phyloP scores from a whole-genome alignment of 1,140 invertebrate genomes.

The honey bee (Apis mellifera) region DNA sequence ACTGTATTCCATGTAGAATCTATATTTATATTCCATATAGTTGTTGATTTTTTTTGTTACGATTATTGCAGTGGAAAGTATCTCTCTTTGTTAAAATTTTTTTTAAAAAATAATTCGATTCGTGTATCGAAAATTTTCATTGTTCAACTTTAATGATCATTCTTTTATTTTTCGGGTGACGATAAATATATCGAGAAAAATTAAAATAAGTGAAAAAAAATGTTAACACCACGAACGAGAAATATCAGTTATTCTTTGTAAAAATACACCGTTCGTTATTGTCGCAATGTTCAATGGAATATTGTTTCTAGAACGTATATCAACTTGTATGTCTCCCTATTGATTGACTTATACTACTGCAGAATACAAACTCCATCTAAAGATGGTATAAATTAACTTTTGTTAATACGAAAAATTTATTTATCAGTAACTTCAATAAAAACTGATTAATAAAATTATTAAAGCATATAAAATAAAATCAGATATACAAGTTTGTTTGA shows the following conservation, averaged over 20 bases:
- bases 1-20: too few species aligned
- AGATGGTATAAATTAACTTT: not conserved
- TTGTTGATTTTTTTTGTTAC: too few species aligned
- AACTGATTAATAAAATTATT: not conserved
- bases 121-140: too few species aligned
- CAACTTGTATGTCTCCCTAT: not conserved
- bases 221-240: not conserved
- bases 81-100: too few species aligned
- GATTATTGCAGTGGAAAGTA: too few species aligned
- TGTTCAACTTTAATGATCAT: too few species aligned
- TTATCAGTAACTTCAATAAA: not conserved
- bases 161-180: too few species aligned
- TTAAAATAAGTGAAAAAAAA: not conserved
- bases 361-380: not conserved
- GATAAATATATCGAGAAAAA: not conserved
- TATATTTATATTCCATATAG: too few species aligned
- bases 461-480: not conserved
- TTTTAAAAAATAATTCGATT: too few species aligned
- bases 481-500: not conserved
- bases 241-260: not conserved
- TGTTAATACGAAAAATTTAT: too few species aligned
- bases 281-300: not conserved
- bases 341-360: conserved; percentile 38
- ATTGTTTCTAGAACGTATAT: not conserved
- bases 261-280: not conserved